Evolutionary conservation across 2,888 invertebrate genomes (phyloP), one percentile per base, ranked within the genome.

Genomic region (Drosophila borealis): DNA sequence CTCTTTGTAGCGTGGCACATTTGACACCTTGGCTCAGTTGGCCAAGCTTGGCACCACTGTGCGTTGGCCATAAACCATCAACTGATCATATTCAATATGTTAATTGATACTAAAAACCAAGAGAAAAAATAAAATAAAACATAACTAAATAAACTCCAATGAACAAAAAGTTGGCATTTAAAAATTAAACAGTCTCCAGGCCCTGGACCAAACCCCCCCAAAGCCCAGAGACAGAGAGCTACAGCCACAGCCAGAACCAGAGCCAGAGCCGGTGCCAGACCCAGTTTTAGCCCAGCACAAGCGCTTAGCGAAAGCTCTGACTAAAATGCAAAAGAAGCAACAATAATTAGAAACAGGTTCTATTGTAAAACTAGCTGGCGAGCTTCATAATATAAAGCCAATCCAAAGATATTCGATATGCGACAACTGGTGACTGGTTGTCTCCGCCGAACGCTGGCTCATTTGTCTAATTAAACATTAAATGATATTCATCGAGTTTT

Each of bases 341-440:
- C 64, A 79, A 87, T 87, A 83, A 87, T 83, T 83, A 82, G 68
- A 80, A 83, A 83, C 83, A 80, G 83, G 83, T 83, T 83, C 82
- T 87, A 75, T 79, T 80, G 60, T 67, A 62, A 66, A 73, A 67
- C 50, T 72, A 70, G 71, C 76, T 68, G 82, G 10, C 36, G 48
- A 46, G 71, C 44, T 44, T 68, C 68, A 41, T 53, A 63, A 59
- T 53, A 62, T 46, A 60, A 78, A 56, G 41, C 50, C 74, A 44
- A 80, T 74, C 54, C 74, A 33, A 72, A 85, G 78, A 85, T 79
- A 82, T 84, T 77, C 80, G 79, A 78, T 68, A 63, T 67, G 62
- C 85, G 88, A 68, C 64, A 56, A 64, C 65, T 85, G 85, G 78
- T 84, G 87, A 88, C 87, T 88, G 76, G 81, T 78, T 88, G 87